Conservation (phyloP, 2,113 vertebrate genomes). For the Plecotus auritus region DNA sequence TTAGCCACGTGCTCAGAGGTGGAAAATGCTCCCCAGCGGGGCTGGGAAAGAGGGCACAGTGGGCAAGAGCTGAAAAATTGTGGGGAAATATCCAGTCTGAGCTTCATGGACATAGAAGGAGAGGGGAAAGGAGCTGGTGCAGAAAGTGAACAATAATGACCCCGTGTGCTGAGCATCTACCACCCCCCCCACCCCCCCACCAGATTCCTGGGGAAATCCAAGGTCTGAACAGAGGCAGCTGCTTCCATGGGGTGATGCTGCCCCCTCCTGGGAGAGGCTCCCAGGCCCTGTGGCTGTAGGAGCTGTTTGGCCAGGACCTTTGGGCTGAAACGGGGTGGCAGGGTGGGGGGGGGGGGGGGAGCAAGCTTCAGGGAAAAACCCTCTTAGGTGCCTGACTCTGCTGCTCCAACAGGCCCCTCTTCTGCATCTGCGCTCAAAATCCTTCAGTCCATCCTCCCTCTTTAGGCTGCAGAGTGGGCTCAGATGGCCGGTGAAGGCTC, state of each 20-base stretch:
- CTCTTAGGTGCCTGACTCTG: fast-evolving
- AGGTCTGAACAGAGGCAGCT: fast-evolving
- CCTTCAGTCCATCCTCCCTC: background rate
- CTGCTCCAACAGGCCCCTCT: background rate
- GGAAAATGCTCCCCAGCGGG: fast-evolving
- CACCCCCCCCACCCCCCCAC: fast-evolving
- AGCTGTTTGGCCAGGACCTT: background rate
- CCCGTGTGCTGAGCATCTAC: background rate
- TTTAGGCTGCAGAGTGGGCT: background rate
- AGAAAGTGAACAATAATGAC: background rate
- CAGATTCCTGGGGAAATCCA: background rate
- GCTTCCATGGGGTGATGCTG: constrained; percentile 28
- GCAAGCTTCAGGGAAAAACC: fast-evolving
- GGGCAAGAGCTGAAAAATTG: background rate
- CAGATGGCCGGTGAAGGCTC: fast-evolving
- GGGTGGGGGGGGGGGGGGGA: too few species aligned
- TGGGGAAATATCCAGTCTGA: background rate
- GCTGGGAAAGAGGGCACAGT: fast-evolving
- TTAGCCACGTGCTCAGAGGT: fast-evolving
- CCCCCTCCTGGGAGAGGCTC: constrained; percentile 59
- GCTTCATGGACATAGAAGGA: background rate
- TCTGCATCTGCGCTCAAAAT: background rate
- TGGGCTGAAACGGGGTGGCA: too few species aligned
- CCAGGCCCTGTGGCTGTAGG: background rate
- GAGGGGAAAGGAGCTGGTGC: background rate